Conservation (phyloP, 2,113 vertebrate genomes). For the Pachypanchax playfairii region DNA sequence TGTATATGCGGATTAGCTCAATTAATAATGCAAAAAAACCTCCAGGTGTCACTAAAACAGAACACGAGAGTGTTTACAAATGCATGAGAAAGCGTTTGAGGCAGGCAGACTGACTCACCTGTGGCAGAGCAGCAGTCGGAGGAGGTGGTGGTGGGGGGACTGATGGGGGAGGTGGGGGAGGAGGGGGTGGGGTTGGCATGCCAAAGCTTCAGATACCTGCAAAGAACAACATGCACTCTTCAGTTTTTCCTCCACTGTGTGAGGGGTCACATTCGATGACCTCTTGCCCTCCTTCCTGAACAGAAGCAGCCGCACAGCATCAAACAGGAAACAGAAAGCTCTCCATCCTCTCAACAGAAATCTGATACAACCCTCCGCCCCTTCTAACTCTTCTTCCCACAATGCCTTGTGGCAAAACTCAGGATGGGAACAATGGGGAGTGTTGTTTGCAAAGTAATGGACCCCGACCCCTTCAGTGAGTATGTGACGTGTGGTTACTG, state of each 20-base stretch:
- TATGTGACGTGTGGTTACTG: constrained; percentile 19
- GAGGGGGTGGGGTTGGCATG: constrained; percentile 69
- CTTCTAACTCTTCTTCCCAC: constrained; percentile 52
- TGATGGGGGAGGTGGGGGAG: constrained; percentile 52
- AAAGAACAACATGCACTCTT: constrained; percentile 15
- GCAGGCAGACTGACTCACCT: constrained; percentile 52
- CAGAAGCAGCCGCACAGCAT: constrained; percentile 49
- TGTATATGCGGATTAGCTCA: constrained; percentile 34
- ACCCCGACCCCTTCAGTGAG: constrained; percentile 38
- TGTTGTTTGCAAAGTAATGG: constrained; percentile 68
- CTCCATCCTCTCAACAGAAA: constrained; percentile 69
- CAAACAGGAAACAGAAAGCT: constrained; percentile 72
- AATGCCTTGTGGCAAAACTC: constrained; percentile 48
- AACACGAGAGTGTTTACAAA: constrained; percentile 21
- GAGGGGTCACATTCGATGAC: constrained; percentile 14
- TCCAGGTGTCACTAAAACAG: constrained; percentile 51
- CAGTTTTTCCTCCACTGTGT: constrained; percentile 16
- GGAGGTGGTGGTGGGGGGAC: constrained; percentile 55
- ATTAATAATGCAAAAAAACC: constrained; percentile 73
- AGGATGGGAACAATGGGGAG: constrained; percentile 66
- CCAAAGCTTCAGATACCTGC: constrained; percentile 50
- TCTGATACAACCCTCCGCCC: constrained; percentile 26
- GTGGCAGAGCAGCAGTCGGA: constrained; percentile 49
- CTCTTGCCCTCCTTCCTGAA: constrained; percentile 35
- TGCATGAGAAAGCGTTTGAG: constrained; percentile 21